A percentile compares a stretch with the other conserved stretches of the same genome.
Evolutionary conservation across 1,140 invertebrate species (phyloP).

Genomic region (Bombus affinis): DNA sequence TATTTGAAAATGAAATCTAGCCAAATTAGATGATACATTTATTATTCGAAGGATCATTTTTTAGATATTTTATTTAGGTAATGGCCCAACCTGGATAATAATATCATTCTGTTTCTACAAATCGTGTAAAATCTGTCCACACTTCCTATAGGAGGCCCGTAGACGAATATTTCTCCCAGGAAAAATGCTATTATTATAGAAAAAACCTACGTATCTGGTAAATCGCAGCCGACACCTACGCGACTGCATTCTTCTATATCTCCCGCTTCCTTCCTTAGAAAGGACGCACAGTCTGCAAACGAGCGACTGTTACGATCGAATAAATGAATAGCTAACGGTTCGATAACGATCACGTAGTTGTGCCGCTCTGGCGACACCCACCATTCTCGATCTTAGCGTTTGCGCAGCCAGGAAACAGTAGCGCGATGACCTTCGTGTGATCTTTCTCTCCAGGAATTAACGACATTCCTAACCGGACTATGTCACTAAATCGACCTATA

Average conservation of each 20-base stretch:
- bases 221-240: background rate
- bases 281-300: conserved; percentile 7
- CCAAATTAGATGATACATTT: no score
- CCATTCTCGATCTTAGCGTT: conserved; percentile 34
- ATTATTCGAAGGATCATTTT: no score
- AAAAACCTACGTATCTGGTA: background rate
- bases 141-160: background rate
- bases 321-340: conserved; percentile 56
- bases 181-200: background rate
- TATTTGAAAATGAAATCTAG: no score
- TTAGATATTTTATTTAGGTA: no score
- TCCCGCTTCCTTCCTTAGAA: conserved; percentile 12
- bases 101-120: no score
- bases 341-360: conserved; percentile 52
- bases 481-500: conserved; percentile 56
- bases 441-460: conserved; percentile 52
- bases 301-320: conserved; percentile 23
- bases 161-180: background rate
- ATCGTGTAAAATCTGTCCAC: no score
- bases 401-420: conserved; percentile 44
- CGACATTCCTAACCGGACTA: conserved; percentile 50
- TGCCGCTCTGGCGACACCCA: conserved; percentile 33
- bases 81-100: no score
- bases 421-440: conserved; percentile 60
- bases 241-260: background rate